phyloP scores from a whole-genome alignment of 2,113 vertebrate species.

The Daphoenositta chrysoptera region DNA sequence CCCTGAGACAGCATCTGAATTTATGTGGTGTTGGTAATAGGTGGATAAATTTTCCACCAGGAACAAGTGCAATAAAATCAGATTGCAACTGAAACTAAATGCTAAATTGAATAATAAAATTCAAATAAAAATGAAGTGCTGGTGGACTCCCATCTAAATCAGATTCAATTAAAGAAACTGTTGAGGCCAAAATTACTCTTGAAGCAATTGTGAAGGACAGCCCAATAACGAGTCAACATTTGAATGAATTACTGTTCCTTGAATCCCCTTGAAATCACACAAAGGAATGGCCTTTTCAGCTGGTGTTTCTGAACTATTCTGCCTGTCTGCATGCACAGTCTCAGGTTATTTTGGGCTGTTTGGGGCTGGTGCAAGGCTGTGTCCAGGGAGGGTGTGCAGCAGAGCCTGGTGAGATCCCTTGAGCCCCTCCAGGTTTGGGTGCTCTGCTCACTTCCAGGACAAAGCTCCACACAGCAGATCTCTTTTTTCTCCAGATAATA shows the following conservation, averaged over 20 bases:
- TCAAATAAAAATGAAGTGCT: conserved; percentile 28
- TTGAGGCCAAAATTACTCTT: background rate
- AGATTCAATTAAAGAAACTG: background rate
- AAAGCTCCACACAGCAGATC: background rate
- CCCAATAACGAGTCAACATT: background rate
- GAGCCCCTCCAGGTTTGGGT: background rate
- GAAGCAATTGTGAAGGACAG: background rate
- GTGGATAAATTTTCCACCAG: conserved; percentile 24
- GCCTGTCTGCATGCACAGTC: background rate
- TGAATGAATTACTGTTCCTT: background rate
- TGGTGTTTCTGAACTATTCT: background rate
- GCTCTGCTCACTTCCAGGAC: background rate
- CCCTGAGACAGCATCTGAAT: conserved; percentile 11
- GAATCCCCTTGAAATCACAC: background rate
- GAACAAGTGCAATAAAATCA: conserved; percentile 21
- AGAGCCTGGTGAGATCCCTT: background rate
- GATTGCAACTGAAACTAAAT: conserved; percentile 17
- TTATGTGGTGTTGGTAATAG: conserved; percentile 47
- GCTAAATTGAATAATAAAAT: conserved; percentile 31
- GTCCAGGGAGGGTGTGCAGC: background rate
- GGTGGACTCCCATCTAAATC: background rate
- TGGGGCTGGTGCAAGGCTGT: background rate
- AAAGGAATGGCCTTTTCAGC: background rate
- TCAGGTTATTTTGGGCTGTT: background rate
- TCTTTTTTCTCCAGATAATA: background rate